Conservation (phyloP, 1,140 invertebrate species). For the Sinonovacula constricta region DNA sequence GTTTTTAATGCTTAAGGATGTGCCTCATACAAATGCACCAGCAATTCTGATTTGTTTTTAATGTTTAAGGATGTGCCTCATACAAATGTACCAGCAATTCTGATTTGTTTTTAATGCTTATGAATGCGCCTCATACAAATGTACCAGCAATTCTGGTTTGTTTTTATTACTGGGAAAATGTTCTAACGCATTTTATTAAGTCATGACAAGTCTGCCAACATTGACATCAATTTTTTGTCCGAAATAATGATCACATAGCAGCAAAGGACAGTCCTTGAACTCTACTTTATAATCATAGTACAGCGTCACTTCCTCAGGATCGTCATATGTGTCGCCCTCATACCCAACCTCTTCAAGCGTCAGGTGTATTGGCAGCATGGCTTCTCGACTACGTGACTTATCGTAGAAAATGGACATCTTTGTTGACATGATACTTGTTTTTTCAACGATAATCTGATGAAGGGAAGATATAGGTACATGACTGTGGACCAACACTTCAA, state of each 20-base stretch:
- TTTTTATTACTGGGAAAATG: too few species aligned
- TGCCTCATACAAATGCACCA: too few species aligned
- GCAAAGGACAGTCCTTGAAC: conserved; percentile 74
- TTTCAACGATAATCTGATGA: conserved; percentile 65
- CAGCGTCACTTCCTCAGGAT: conserved; percentile 68
- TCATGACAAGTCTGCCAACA: background rate
- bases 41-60: too few species aligned
- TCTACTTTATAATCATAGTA: conserved; percentile 76
- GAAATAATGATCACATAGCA: conserved; percentile 76
- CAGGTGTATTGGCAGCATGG: conserved; percentile 60
- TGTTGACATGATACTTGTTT: conserved; percentile 68
- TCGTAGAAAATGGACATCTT: conserved; percentile 73
- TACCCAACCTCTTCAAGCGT: conserved; percentile 72
- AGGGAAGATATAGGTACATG: conserved; percentile 68
- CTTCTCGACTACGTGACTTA: conserved; percentile 63
- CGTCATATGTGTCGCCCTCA: conserved; percentile 61
- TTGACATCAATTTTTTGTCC: conserved; percentile 42
- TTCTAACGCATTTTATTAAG: too few species aligned
- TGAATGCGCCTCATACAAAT: too few species aligned
- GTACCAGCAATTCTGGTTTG: too few species aligned
- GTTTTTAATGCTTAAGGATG: too few species aligned
- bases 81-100: too few species aligned
- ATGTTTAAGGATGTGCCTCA: too few species aligned
- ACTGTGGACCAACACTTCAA: conserved; percentile 66
- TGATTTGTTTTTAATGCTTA: too few species aligned